Conservation (phyloP, 2,888 invertebrate genomes). For the Gasteruption jaculator region DNA sequence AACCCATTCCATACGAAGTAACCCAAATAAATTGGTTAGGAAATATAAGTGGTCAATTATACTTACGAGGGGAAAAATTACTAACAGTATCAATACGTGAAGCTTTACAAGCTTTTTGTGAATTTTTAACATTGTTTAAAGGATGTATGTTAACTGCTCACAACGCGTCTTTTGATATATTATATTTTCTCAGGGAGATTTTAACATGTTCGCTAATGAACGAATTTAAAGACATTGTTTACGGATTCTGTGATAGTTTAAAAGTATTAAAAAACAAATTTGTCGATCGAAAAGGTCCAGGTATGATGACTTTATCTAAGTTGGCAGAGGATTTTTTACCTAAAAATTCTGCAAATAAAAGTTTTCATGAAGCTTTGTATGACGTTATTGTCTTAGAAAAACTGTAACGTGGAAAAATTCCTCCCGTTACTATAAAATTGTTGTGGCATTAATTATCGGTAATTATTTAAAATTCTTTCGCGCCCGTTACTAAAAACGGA, state of each 20-base stretch:
- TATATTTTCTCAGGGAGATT: slow-evolving; percentile 13
- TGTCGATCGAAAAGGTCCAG: slow-evolving; percentile 12
- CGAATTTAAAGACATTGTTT: slow-evolving; percentile 11
- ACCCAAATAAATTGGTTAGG: slow-evolving; percentile 3
- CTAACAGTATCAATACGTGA: neutral
- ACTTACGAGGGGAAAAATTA: slow-evolving; percentile 2
- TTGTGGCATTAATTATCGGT: neutral
- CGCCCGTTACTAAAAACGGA: no score
- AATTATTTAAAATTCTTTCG: neutral
- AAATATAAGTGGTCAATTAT: slow-evolving; percentile 1
- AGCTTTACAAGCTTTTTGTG: slow-evolving; percentile 1
- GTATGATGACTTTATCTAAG: slow-evolving; percentile 16
- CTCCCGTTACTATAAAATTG: no score
- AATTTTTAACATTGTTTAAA: slow-evolving; percentile 4
- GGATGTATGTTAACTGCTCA: slow-evolving; percentile 7
- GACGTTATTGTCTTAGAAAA: slow-evolving; percentile 1
- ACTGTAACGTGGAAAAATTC: no score
- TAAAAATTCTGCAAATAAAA: neutral
- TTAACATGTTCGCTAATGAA: slow-evolving; percentile 9
- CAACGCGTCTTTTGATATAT: slow-evolving; percentile 14
- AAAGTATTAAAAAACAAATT: slow-evolving; percentile 12
- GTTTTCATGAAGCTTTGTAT: slow-evolving; percentile 3
- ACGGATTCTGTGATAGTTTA: slow-evolving; percentile 12
- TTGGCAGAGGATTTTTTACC: slow-evolving; percentile 13
- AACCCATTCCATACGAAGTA: slow-evolving; percentile 2